Percentiles rank a stretch among this genome's conserved stretches.
Conservation (phyloP, 37 sponge, comb jelly and placozoan species). For the Spongilla lacustris region DNA sequence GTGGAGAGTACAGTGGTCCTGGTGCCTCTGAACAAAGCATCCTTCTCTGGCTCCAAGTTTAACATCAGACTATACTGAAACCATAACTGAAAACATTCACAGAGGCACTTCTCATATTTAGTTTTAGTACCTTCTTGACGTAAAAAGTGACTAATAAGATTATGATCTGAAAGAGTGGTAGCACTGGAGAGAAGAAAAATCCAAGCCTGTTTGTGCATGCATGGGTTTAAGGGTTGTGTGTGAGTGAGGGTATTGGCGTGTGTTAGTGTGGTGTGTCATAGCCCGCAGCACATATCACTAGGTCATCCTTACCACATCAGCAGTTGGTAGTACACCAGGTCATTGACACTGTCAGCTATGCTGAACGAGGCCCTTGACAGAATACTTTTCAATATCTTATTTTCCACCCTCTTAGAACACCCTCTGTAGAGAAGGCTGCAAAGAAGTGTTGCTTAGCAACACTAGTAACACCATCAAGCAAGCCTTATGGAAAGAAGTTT, state of each 20-base stretch:
- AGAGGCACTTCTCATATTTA: neutral
- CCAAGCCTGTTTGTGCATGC: neutral
- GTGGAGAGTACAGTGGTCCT: conserved; percentile 70
- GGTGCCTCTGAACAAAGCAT: conserved; percentile 63
- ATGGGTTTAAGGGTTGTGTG: neutral
- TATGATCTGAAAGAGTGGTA: neutral
- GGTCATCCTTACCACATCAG: conserved; percentile 90
- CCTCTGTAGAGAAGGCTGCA: neutral
- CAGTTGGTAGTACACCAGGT: conserved; percentile 91
- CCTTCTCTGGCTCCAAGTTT: conserved; percentile 64
- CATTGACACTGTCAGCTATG: conserved; percentile 91
- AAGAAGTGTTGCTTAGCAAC: neutral
- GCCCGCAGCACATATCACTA: too few relatives aligned
- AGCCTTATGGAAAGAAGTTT: neutral
- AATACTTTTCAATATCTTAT: neutral
- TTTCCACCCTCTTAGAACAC: neutral
- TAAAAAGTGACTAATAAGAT: neutral
- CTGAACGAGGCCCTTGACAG: conserved; percentile 39
- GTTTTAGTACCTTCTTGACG: neutral
- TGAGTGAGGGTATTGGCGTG: neutral
- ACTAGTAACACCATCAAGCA: neutral
- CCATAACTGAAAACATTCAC: neutral
- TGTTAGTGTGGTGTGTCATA: neutral
- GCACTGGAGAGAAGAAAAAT: neutral
- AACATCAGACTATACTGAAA: conserved; percentile 74